Percentiles rank a stretch among this genome's conserved stretches.
Conservation (phyloP, 2,797 vertebrate genomes). For the Acanthopagrus latus region DNA sequence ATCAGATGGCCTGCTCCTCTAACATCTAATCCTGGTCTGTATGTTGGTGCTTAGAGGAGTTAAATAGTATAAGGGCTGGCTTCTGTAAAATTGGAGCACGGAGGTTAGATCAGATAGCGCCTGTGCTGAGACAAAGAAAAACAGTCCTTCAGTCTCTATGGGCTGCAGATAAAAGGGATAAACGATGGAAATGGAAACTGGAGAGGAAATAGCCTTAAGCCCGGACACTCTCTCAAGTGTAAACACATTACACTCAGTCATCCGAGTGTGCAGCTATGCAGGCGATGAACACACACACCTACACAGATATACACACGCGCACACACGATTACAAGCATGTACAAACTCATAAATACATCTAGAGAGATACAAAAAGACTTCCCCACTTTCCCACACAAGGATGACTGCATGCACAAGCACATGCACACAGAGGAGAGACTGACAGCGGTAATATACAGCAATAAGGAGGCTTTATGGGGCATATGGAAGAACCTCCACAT, state of each 20-base stretch:
- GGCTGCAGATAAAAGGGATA: constrained; percentile 35
- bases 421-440: constrained; percentile 22
- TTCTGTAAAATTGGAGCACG: constrained; percentile 1
- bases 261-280: constrained; percentile 21
- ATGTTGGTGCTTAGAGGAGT: neutral
- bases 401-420: neutral
- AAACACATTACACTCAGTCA: constrained; percentile 16
- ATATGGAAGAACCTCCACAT: constrained; percentile 17
- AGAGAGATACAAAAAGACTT: neutral
- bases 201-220: constrained; percentile 36
- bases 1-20: neutral
- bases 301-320: neutral
- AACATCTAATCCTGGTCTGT: neutral
- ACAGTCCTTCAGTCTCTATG: constrained; percentile 21
- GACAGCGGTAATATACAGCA: constrained; percentile 29
- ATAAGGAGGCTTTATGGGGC: constrained; percentile 45
- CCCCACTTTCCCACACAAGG: neutral
- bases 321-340: neutral
- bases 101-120: constrained; percentile 34
- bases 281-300: neutral
- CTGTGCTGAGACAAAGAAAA: constrained; percentile 30
- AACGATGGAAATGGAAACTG: constrained; percentile 18
- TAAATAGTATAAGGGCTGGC: constrained; percentile 4
- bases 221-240: neutral
- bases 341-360: neutral